These are phyloP conservation scores for Aphelocoma coerulescens DNA, from an alignment of 2,113 vertebrate species.

Conservation along the genomic window DNA sequence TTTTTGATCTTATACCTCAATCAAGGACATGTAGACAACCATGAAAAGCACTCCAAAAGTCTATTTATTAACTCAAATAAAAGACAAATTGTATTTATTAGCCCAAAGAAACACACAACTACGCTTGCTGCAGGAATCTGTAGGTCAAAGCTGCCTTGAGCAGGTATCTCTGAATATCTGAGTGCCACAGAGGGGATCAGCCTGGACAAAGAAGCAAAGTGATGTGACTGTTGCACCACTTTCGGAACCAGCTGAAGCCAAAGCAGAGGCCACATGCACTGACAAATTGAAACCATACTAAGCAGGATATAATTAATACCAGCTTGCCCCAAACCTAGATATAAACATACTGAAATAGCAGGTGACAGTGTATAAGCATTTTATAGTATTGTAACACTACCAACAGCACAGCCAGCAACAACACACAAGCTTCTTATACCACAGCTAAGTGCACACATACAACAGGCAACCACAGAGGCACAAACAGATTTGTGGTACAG, in stretches of 20 bases:
- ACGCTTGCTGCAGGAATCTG: fast-evolving
- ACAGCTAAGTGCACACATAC: not conserved
- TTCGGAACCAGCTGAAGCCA: not conserved
- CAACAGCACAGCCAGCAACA: not conserved
- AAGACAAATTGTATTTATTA: not conserved
- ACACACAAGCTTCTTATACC: not conserved
- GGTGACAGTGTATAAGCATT: not conserved
- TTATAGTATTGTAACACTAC: not conserved
- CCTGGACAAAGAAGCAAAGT: not conserved
- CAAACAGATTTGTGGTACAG: not conserved
- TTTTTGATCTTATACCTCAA: not conserved
- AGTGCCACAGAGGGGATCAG: not conserved
- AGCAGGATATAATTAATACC: not conserved
- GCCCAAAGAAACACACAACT: not conserved
- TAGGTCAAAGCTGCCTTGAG: not conserved
- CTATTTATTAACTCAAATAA: not conserved
- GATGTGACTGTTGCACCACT: not conserved
- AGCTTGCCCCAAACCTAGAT: not conserved
- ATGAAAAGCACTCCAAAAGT: not conserved
- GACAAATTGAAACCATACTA: not conserved
- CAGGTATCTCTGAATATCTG: not conserved
- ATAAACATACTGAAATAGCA: not conserved
- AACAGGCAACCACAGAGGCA: not conserved
- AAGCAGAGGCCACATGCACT: not conserved
- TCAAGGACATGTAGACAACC: not conserved